Percentiles rank a stretch among this genome's conserved stretches.
Conservation (phyloP, 2,797 vertebrate species). For the Sebastes diaconus region DNA sequence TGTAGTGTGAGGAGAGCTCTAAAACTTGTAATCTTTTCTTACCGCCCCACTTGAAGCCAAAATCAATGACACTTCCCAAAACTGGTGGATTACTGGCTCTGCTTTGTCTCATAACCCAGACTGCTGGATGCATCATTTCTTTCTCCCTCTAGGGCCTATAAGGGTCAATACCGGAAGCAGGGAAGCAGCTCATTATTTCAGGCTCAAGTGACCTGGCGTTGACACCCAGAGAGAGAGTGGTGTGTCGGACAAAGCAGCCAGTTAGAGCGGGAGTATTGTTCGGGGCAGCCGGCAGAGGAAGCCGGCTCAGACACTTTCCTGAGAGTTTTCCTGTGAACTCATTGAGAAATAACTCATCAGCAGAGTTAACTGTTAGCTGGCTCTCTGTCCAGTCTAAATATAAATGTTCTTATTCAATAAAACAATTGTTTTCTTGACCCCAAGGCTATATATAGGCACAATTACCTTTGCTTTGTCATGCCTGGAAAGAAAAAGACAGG, state of each 20-base stretch:
- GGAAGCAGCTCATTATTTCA: slow-evolving; percentile 12
- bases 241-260: neutral
- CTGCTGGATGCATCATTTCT: neutral
- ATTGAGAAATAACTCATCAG: neutral
- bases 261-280: slow-evolving; percentile 40
- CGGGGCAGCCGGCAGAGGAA: slow-evolving; percentile 26
- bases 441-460: neutral
- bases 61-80: neutral
- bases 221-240: neutral
- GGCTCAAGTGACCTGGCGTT: neutral
- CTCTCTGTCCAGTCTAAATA: slow-evolving; percentile 22
- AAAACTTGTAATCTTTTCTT: neutral
- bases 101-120: neutral
- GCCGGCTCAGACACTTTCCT: slow-evolving; percentile 37
- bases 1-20: neutral
- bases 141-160: neutral
- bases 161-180: neutral
- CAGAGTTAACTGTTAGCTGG: slow-evolving; percentile 10
- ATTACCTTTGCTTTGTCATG: neutral
- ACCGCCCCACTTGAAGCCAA: neutral
- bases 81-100: neutral
- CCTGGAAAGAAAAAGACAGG: neutral
- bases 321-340: slow-evolving; percentile 19
- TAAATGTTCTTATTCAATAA: slow-evolving; percentile 13
- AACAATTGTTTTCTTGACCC: slow-evolving; percentile 27